Evolutionary conservation across 2,113 vertebrate genomes (phyloP), one percentile per base, ranked within the genome.

Genomic region (Gymnocephalus cernua): DNA sequence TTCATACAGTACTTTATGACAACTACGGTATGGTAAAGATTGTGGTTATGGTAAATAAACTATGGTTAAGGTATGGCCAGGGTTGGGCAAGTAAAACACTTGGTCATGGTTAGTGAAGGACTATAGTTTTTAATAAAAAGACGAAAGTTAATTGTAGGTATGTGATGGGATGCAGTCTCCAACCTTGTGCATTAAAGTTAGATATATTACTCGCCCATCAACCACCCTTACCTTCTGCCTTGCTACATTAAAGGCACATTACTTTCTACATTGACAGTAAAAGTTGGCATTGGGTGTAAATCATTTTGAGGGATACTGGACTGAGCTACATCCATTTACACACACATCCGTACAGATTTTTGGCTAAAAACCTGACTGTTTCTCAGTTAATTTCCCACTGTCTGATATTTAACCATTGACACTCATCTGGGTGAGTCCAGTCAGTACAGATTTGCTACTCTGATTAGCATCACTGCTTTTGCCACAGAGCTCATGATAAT

Each of bases 401-500:
- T 66, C 18, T 74, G 63, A 80, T 51, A 61, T 85, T 78, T 58
- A 57, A 61, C 67, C 29, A 38, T 50, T 79, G 44, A 79, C 70
- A 15, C 21, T 66, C 16, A 35, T 54, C 57, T 63, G 35, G 38
- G 16, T 69, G 47, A 53, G 79, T 80, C 75, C 79, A 74, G 74
- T 79, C 78, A 35, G 75, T 38, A 48, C 62, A 74, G 62, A 82
- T 85, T 78, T 83, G 48, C 81, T 18, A 19, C 71, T 69, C 64
- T 87, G 83, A 91, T 93, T 92, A 90, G 82, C 62, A 25, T 64
- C 68, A 59, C 63, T 47, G 85, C 75, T 86, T 68, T 61, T 72
- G 68, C 74, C 78, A 77, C 85, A 74, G 82, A 89, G 80, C 88
- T 88, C 85, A 87, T 88, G 88, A 82, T 93, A 93, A 95, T 94